Evolutionary conservation across 1,140 invertebrate genomes (phyloP).

Genomic region (Drepana arcuata): DNA sequence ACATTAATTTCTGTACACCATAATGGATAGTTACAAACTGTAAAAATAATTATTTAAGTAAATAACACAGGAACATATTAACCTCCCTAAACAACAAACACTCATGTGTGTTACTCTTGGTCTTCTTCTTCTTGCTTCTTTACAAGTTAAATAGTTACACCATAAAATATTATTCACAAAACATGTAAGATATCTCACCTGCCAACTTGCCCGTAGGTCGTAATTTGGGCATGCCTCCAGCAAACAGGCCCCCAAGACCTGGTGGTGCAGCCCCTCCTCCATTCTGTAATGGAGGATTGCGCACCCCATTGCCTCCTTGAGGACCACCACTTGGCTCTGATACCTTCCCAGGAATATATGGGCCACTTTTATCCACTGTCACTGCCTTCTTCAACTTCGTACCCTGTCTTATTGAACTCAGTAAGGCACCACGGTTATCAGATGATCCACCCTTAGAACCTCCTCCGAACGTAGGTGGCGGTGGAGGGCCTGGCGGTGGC

Average conservation of each 20-base stretch:
- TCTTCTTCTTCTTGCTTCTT: too few relatives aligned
- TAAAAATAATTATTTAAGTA: too few relatives aligned
- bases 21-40: too few relatives aligned
- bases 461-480: conserved; percentile 77
- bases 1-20: too few relatives aligned
- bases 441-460: conserved; percentile 60
- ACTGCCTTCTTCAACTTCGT: conserved; percentile 87
- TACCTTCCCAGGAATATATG: conserved; percentile 78
- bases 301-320: conserved; percentile 40
- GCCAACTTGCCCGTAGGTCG: conserved; percentile 79
- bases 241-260: conserved; percentile 84
- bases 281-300: conserved; percentile 64
- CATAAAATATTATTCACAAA: too few relatives aligned
- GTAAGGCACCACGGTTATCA: conserved; percentile 78
- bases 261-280: conserved; percentile 68
- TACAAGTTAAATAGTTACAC: too few relatives aligned
- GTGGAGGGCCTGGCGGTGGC: conserved; percentile 74
- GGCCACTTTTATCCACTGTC: conserved; percentile 91
- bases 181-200: conserved; percentile 30
- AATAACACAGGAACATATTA: too few relatives aligned
- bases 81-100: too few relatives aligned
- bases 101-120: too few relatives aligned
- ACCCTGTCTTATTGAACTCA: conserved; percentile 88
- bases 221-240: conserved; percentile 90
- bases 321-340: conserved; percentile 28